phyloP scores from a whole-genome alignment of 2,888 invertebrate species.

The Girardia tigrina region DNA sequence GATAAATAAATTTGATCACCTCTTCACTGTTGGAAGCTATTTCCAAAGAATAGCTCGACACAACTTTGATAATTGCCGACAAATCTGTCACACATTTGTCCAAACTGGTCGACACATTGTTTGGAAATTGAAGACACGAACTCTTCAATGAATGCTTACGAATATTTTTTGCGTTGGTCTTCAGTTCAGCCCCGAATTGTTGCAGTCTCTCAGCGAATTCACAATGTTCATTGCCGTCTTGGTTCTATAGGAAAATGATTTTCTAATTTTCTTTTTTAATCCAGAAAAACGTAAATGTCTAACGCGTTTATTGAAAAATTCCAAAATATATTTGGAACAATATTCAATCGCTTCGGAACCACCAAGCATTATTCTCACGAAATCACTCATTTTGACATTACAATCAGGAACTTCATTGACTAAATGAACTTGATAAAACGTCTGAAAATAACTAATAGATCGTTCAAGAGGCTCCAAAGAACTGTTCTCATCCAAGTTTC shows the following conservation, averaged over 20 bases:
- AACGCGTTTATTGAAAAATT: not conserved
- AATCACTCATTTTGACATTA: slow-evolving; percentile 31
- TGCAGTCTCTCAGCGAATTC: not conserved
- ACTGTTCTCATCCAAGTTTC: slow-evolving; percentile 86
- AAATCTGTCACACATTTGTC: slow-evolving; percentile 6
- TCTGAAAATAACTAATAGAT: slow-evolving; percentile 63
- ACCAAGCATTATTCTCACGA: slow-evolving; percentile 19
- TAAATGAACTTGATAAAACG: slow-evolving; percentile 33
- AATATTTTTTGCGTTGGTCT: not conserved
- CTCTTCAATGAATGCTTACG: not conserved
- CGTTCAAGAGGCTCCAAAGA: slow-evolving; percentile 73
- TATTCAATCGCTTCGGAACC: slow-evolving; percentile 2
- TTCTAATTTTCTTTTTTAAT: not conserved
- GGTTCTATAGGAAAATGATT: not conserved
- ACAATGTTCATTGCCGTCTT: not conserved
- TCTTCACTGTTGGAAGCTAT: not conserved
- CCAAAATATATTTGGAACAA: not conserved
- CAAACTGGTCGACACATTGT: not conserved
- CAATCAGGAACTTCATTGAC: slow-evolving; percentile 27
- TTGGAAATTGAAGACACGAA: not conserved
- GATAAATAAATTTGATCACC: no score
- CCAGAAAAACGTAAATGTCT: not conserved
- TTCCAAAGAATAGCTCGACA: not conserved
- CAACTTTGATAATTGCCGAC: not conserved
- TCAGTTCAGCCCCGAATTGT: not conserved